A percentile compares a stretch with the other conserved stretches of the same genome.
These are phyloP conservation scores for Microcebus lehilahytsara DNA, from an alignment of 2,113 vertebrate species.

Conservation along the genomic window DNA sequence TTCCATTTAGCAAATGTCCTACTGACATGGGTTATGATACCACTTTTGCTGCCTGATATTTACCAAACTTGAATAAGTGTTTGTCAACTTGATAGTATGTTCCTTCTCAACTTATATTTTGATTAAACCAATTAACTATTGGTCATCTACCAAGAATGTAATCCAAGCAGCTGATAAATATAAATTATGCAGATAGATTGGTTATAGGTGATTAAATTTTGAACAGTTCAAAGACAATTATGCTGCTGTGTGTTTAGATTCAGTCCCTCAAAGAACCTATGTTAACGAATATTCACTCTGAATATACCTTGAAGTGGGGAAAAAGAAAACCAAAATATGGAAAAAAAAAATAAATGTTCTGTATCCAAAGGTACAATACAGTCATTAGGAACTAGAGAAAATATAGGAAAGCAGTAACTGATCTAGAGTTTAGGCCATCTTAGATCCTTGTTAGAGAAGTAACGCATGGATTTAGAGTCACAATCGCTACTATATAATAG, in stretches of 20 bases:
- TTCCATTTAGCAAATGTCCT: conserved; percentile 44
- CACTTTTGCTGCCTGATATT: conserved; percentile 54
- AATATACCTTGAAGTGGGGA: not conserved
- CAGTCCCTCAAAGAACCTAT: not conserved
- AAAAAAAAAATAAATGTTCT: conserved; percentile 1
- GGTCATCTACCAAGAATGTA: conserved; percentile 28
- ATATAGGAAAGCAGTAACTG: conserved; percentile 29
- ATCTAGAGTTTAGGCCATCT: not conserved
- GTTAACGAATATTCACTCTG: conserved; percentile 24
- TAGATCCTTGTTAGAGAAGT: not conserved
- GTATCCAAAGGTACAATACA: conserved; percentile 24
- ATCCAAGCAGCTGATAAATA: conserved; percentile 39
- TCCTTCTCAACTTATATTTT: conserved; percentile 43
- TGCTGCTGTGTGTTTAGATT: conserved; percentile 33
- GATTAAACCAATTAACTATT: conserved; percentile 16
- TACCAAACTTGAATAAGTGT: conserved; percentile 40
- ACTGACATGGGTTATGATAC: conserved; percentile 27
- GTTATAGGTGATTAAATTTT: conserved; percentile 24
- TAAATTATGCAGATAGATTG: not conserved
- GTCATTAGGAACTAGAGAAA: conserved; percentile 18
- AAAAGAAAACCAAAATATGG: not conserved
- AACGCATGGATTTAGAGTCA: not conserved
- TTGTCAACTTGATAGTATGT: conserved; percentile 38
- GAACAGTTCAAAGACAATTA: not conserved
- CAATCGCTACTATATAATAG: not conserved